These are phyloP conservation scores for Sparidentex hasta DNA, from an alignment of 2,797 vertebrate genomes.

Conservation along the genomic window DNA sequence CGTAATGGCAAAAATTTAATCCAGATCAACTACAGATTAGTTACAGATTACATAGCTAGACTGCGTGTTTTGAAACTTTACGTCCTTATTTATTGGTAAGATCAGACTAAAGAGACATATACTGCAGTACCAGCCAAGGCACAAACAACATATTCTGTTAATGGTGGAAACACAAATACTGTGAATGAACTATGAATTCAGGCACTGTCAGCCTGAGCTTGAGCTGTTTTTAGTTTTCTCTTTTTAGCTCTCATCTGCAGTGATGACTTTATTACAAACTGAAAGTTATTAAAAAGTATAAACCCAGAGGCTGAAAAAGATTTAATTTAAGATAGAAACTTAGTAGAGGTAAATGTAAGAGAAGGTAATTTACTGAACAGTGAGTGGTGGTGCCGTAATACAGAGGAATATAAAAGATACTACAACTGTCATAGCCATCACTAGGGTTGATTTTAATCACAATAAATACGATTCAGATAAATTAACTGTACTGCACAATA, in stretches of 20 bases:
- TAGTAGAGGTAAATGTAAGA: background rate
- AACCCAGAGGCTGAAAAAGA: background rate
- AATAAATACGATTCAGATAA: background rate
- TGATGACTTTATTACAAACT: background rate
- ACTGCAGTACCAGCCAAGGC: background rate
- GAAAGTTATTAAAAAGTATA: background rate
- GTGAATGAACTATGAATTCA: background rate
- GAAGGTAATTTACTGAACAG: background rate
- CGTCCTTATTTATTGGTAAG: background rate
- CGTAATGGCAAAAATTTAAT: background rate
- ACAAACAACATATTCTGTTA: background rate
- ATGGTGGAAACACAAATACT: background rate
- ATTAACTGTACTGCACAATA: background rate
- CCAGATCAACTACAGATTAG: too few relatives aligned
- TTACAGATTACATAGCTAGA: background rate
- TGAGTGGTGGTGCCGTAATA: background rate
- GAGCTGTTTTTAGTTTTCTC: background rate
- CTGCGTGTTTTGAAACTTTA: background rate
- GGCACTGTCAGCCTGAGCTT: background rate
- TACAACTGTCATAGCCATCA: too few relatives aligned
- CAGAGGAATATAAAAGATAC: too few relatives aligned
- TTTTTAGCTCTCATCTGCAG: too few relatives aligned
- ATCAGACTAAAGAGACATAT: background rate
- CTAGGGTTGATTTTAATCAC: background rate
- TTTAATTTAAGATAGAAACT: background rate